Base-by-base conservation (phyloP, 2,113 vertebrate species). In the Scomber colias region DNA sequence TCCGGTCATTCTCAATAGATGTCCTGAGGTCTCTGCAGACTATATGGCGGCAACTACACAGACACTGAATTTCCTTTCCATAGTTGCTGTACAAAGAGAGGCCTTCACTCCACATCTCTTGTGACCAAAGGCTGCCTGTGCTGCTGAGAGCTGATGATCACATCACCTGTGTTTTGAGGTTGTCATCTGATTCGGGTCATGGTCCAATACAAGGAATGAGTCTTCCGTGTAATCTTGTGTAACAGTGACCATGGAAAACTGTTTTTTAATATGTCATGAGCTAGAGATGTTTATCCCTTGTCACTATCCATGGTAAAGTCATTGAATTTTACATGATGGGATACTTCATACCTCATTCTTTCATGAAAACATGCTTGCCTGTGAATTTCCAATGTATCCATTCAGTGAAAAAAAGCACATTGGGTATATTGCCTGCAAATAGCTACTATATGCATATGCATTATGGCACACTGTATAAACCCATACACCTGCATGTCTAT, bases 81-180 rank as follows among this genome's bases (percentile, higher is more conserved):
- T 65, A 59, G 60, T 53, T 24, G 45, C 55, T 63, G 27, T 59
- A 83, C 84, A 89, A 85, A 89, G 77, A 77, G 11, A 54, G 53
- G 74, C 73, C 54, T 87, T 89, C 67, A 86, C 50, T 51, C 65
- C 45, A 65, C 27, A 19, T 56, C 74, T 79, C 82, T 80, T 80
- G 86, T 90, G 80, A 88, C 85, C 50, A 44, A 54, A 73, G 75
- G 46, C 35, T 81, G 55, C 59, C 15, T 62, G 51, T 64, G 31
- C 74, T 59, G 60, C 57, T 82, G 67, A 54, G 71, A 79, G 72
- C 67, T 86, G 81, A 45, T 76, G 75, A 89, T 87, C 80, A 77
- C 68, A 72, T 87, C 84, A 88, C 81, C 89, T 85, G 82, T 79
- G 61, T 79, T 84, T 82, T 71, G 53, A 77, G 64, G 62, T 68